Conservation (phyloP, 1,140 invertebrate species). For the Halyomorpha halys region DNA sequence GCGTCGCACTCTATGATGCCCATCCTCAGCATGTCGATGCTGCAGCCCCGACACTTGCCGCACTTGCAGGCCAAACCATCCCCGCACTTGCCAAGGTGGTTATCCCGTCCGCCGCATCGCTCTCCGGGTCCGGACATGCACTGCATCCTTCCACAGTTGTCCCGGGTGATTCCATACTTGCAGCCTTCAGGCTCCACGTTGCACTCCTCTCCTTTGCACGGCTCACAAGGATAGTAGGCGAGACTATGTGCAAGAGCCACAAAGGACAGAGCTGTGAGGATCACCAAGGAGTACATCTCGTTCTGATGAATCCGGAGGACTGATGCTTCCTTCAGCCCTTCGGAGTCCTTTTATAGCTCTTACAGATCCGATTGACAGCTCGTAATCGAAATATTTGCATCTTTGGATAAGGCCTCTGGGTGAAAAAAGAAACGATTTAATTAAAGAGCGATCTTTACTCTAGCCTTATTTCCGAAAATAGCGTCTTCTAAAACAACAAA, state of each 20-base stretch:
- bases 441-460: no score
- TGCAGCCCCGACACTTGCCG: slow-evolving; percentile 32
- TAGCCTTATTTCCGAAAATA: no score
- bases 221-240: slow-evolving; percentile 12
- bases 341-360: no score
- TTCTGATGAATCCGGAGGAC: no score
- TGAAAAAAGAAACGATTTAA: no score
- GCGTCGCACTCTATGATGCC: slow-evolving; percentile 14
- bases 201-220: slow-evolving; percentile 28
- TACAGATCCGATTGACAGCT: no score
- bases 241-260: not conserved
- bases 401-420: no score
- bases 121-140: slow-evolving; percentile 32
- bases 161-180: slow-evolving; percentile 27
- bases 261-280: no score
- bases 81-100: slow-evolving; percentile 32
- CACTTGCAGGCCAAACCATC: slow-evolving; percentile 34
- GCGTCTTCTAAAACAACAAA: no score
- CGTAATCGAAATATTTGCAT: no score
- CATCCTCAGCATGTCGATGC: slow-evolving; percentile 9
- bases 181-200: slow-evolving; percentile 27
- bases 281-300: no score
- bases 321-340: no score
- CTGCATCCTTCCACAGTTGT: slow-evolving; percentile 30
- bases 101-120: slow-evolving; percentile 31